Percentiles rank a stretch among this genome's conserved stretches.
phyloP scores from a whole-genome alignment of 2,113 vertebrate species.

The Okapia johnstoni region DNA sequence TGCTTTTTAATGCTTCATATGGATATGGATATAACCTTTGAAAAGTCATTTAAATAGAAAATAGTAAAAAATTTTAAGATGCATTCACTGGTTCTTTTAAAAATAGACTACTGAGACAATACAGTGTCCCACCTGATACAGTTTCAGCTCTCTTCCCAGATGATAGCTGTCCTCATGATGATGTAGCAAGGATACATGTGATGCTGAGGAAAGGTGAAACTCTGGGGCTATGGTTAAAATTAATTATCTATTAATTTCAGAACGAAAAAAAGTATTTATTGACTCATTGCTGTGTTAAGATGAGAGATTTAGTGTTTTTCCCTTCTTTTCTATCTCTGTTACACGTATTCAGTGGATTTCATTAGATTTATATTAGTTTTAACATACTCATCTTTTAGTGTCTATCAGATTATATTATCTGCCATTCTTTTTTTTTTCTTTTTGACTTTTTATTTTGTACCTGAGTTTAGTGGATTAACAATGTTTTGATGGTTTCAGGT shows the following conservation, averaged over 20 bases:
- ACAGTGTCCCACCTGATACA: neutral
- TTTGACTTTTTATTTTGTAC: neutral
- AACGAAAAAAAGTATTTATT: neutral
- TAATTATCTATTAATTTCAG: neutral
- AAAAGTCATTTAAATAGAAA: conserved; percentile 25
- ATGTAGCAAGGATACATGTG: neutral
- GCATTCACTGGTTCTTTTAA: neutral
- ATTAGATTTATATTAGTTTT: neutral
- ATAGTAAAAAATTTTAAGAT: neutral
- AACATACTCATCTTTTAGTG: neutral
- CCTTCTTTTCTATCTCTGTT: neutral
- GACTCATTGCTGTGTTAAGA: neutral
- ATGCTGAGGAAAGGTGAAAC: neutral
- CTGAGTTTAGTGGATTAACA: neutral
- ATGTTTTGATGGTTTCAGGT: neutral
- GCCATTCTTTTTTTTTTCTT: neutral
- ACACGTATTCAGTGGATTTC: neutral
- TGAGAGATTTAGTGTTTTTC: neutral
- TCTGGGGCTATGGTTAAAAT: neutral
- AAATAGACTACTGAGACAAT: neutral
- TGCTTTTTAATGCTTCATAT: conserved; percentile 31
- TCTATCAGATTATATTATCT: neutral
- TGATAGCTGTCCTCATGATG: neutral
- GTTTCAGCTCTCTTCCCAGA: neutral
- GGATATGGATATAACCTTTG: neutral